Evolutionary conservation across 2,113 vertebrate genomes (phyloP).

Genomic region (Ciconia boyciana): DNA sequence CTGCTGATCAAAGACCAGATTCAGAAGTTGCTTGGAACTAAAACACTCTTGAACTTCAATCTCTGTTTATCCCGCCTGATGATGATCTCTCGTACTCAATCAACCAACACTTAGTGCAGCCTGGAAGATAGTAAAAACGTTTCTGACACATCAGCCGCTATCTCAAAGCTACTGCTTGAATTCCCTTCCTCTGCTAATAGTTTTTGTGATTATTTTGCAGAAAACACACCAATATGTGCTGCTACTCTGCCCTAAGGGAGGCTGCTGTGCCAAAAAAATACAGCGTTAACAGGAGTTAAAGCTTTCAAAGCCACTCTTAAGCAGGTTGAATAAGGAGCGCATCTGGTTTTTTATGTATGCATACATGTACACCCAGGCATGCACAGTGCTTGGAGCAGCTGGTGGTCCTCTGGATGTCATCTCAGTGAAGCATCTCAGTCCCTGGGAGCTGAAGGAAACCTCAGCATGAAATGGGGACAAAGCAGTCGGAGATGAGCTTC

Average conservation of each 20-base stretch:
- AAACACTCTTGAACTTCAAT: fast-evolving
- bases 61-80: background rate
- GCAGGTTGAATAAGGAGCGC: background rate
- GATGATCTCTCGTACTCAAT: background rate
- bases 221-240: background rate
- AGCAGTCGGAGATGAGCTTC: background rate
- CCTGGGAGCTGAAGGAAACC: background rate
- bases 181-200: background rate
- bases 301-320: background rate
- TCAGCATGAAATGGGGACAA: background rate
- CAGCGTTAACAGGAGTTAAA: background rate
- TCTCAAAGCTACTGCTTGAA: background rate
- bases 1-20: background rate
- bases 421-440: background rate
- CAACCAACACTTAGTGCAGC: background rate
- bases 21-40: background rate
- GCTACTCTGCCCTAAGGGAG: background rate
- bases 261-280: background rate
- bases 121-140: background rate
- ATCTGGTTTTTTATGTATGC: fast-evolving
- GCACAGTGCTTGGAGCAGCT: background rate
- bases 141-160: background rate
- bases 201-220: background rate
- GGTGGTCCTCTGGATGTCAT: fast-evolving
- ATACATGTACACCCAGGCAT: fast-evolving